Base-by-base conservation (phyloP, 2,888 invertebrate species). In the Caprella mutica region DNA sequence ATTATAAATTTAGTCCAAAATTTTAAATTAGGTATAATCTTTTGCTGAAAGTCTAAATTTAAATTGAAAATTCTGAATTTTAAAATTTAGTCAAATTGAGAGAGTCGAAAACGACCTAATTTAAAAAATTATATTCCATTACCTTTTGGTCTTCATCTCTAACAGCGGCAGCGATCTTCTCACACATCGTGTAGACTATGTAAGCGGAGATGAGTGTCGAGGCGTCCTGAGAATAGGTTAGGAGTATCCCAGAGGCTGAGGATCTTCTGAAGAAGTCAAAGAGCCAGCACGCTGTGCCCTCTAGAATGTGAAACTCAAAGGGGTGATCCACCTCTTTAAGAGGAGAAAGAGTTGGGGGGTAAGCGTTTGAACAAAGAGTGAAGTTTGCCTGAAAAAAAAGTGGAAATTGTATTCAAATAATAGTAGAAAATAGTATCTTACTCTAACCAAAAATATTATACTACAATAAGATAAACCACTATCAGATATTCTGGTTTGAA, bases 221-320 rank as follows among this genome's bases (percentile, higher is more conserved):
- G 0, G 96, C 86, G 0, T 98, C 98, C 1, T 98, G 98, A 72
- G 94, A 96, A 0, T 98, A 76, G 0, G 98, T 96, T 38, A 99
- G 74, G 71, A 98, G 97, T 75, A 89, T 98, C 0, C 98, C 98
- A 21, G 92, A 91, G 73, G 94, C 92, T 0, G 88, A 87, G 0
- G 61, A 63, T 17, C 65, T 53, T 2, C 62, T 42, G 9, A 97
- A 75, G 72, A 97, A 97, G 71, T 98, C 97, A 97, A 98, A 98
- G n/a, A 98, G 76, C 96, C 97, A 98, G 69, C 93, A 92, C 0
- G 97, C 96, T 0, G 96, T 94, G 0, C 92, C 96, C 76, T 80
- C 74, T 44, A 85, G 82, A 58, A 90, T 89, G 74, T 90, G 90
- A 72, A 90, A 92, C 71, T 93, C 92, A 0, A 91, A 82, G 1